Base-by-base conservation (phyloP, 2,113 vertebrate genomes). In the Lepisosteus oculatus region DNA sequence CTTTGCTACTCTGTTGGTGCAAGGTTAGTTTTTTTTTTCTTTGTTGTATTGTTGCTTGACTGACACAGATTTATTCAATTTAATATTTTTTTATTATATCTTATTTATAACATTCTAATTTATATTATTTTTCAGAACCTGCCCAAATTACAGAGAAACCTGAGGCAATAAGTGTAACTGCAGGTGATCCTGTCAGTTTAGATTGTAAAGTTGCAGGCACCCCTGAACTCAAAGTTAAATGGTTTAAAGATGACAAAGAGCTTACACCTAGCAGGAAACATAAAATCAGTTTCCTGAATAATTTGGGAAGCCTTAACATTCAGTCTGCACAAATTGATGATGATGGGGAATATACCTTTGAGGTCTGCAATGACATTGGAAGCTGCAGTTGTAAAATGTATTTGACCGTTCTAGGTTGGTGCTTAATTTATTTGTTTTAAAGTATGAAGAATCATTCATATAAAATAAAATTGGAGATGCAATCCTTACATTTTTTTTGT, bases 341-440 rank as follows among this genome's bases (percentile, higher is more conserved):
- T 69, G 93, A 91, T 68, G 97, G 97, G 67, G 92, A 94, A n/a
- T 99, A 98, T 74, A 82, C 89, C 64, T 96, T 98, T 83, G 95
- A 96, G 75, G 95, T 98, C 76, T 89, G 93, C 76, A 99, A 99
- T 80, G 92, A 98, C 84, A 97, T 98, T 13, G 95, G 96, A 84
- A 91, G 87, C 86, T 95, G 93, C 75, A 93, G 87, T 79, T 98
- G 97, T 74, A 95, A 91, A 72, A 91, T 97, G 79, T 87, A 86
- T 79, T 82, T 99, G 76, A 86, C 93, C 65, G 94, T 98, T 2
- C 75, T 97, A 93, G 97, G 97, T 99, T 88, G 81, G 97, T 98
- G 86, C 80, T 67, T 62, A 61, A 72, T 29, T 47, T 55, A 29
- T 59, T 42, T 62, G 15, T 15, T 4, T 8, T 51, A 51, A 6